Percentiles rank a stretch among this genome's conserved stretches.
These are phyloP conservation scores for Pristionchus mayeri DNA, from an alignment of 2,888 invertebrate species.

Conservation along the genomic window DNA sequence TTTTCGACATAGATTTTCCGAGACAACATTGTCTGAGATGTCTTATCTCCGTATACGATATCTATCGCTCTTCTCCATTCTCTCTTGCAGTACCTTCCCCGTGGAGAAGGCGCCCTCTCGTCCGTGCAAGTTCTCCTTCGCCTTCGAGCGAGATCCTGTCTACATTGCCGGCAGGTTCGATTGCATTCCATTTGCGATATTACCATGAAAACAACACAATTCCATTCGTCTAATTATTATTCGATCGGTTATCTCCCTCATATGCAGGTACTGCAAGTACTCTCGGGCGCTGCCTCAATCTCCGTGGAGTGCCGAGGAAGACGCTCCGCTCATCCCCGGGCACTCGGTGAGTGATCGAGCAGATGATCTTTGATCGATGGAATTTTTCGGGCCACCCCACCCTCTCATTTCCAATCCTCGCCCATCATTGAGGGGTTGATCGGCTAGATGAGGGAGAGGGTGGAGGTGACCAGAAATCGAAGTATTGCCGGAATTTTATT, in stretches of 20 bases:
- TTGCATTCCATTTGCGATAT: not conserved
- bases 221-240: not conserved
- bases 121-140: conserved; percentile 60
- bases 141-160: conserved; percentile 69
- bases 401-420: too few relatives aligned
- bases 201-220: not conserved
- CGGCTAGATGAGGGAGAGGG: too few relatives aligned
- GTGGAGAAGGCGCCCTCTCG: conserved; percentile 57
- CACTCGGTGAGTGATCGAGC: conserved; percentile 58
- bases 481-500: too few relatives aligned
- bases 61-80: not conserved
- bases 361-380: not conserved
- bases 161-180: conserved; percentile 80
- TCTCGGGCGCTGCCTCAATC: conserved; percentile 91
- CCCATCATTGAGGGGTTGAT: too few relatives aligned
- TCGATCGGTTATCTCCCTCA: not conserved
- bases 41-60: not conserved
- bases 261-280: conserved; percentile 85
- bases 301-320: conserved; percentile 86
- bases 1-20: too few relatives aligned
- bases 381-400: not conserved
- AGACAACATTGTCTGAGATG: too few relatives aligned
- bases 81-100: conserved; percentile 15
- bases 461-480: too few relatives aligned
- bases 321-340: conserved; percentile 58